These are phyloP conservation scores for Drosophila nannoptera DNA, from an alignment of 1,140 invertebrate genomes.

Conservation along the genomic window DNA sequence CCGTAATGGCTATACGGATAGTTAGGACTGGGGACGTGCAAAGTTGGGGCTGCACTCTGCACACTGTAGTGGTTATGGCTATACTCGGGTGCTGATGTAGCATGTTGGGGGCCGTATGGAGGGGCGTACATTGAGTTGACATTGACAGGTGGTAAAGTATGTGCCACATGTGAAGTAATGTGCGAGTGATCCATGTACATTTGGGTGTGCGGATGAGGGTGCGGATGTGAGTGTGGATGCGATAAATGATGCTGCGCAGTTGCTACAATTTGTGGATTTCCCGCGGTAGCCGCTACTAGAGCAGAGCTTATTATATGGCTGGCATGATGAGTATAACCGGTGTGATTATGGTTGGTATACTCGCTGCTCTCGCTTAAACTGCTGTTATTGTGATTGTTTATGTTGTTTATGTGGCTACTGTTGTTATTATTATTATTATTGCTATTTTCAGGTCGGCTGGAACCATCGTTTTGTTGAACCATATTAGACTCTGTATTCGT, in stretches of 20 bases:
- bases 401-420: not conserved
- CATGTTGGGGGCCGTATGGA: slow-evolving; percentile 31
- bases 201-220: slow-evolving; percentile 49
- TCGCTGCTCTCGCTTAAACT: slow-evolving; percentile 9
- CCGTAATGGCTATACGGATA: slow-evolving; percentile 62
- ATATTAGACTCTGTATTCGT: slow-evolving; percentile 38
- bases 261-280: slow-evolving; percentile 33
- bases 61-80: slow-evolving; percentile 30
- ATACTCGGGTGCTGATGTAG: slow-evolving; percentile 50
- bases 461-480: slow-evolving; percentile 33
- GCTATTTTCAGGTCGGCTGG: slow-evolving; percentile 6
- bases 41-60: slow-evolving; percentile 52
- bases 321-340: slow-evolving; percentile 61
- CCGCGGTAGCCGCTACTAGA: slow-evolving; percentile 41
- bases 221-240: slow-evolving; percentile 50
- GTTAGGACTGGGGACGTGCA: slow-evolving; percentile 76
- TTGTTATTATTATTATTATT: slow-evolving; percentile 26
- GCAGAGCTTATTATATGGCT: slow-evolving; percentile 61
- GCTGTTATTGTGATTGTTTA: slow-evolving; percentile 7
- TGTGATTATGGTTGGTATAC: slow-evolving; percentile 44
- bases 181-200: slow-evolving; percentile 74
- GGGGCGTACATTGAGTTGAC: slow-evolving; percentile 63
- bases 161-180: slow-evolving; percentile 48
- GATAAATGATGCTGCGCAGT: slow-evolving; percentile 42
- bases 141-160: slow-evolving; percentile 44